phyloP scores from a whole-genome alignment of 1,140 invertebrate genomes.

The Leptestheria dahalacensis region DNA sequence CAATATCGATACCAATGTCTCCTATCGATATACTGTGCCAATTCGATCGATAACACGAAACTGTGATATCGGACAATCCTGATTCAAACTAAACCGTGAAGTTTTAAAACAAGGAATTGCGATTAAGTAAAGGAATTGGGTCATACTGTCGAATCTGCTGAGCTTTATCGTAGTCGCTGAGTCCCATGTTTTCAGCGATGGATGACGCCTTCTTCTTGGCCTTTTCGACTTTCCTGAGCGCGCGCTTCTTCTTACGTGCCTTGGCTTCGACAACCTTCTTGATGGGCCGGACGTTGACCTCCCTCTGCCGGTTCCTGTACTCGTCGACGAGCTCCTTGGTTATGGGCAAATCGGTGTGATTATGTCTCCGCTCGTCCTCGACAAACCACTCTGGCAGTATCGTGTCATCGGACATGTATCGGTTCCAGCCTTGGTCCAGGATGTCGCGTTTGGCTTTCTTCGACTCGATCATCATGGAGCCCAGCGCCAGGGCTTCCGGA shows the following conservation, averaged over 20 bases:
- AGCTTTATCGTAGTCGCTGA: constrained; percentile 79
- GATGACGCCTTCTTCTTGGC: constrained; percentile 90
- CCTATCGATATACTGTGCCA: too few relatives aligned
- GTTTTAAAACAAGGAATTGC: constrained; percentile 7
- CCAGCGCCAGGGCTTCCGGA: constrained; percentile 72
- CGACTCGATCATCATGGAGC: constrained; percentile 64
- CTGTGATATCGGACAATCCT: constrained; percentile 1
- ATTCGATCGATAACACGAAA: too few relatives aligned
- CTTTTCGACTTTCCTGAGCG: constrained; percentile 69
- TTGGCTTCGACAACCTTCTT: constrained; percentile 98
- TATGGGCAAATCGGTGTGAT: constrained; percentile 57
- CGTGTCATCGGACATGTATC: constrained; percentile 73
- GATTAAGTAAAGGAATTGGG: constrained; percentile 15
- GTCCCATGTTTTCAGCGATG: constrained; percentile 75
- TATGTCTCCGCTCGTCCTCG: constrained; percentile 83
- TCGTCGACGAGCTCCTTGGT: constrained; percentile 44
- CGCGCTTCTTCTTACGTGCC: constrained; percentile 85
- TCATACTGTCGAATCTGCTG: constrained; percentile 76
- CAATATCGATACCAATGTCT: too few relatives aligned
- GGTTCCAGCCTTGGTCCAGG: constrained; percentile 76
- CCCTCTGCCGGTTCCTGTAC: constrained; percentile 47
- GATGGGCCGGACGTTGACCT: constrained; percentile 84
- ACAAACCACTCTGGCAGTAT: constrained; percentile 92
- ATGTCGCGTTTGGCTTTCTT: constrained; percentile 73
- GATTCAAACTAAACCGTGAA: constrained; percentile 8